phyloP scores from a whole-genome alignment of 2,888 invertebrate genomes.

The Melanophora roralis region DNA sequence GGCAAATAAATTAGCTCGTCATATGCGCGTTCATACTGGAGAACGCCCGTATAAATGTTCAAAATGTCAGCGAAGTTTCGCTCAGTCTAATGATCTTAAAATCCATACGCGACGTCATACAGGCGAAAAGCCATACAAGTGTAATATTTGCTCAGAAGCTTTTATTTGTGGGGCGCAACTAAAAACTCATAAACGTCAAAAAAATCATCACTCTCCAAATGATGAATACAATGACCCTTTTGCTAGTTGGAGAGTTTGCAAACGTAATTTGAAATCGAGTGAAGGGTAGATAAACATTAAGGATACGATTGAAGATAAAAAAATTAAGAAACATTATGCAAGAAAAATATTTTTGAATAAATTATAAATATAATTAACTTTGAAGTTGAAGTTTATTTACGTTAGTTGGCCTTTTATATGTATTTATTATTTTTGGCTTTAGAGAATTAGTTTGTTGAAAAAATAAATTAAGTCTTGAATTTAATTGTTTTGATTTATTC shows the following conservation, averaged over 20 bases:
- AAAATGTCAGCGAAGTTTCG: slow-evolving; percentile 78
- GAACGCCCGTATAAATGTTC: slow-evolving; percentile 80
- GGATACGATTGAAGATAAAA: background rate
- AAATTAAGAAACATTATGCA: background rate
- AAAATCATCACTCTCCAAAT: slow-evolving; percentile 76
- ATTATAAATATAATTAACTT: too few species aligned
- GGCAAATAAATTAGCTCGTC: slow-evolving; percentile 80
- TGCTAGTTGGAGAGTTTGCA: slow-evolving; percentile 70
- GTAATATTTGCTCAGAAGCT: slow-evolving; percentile 82
- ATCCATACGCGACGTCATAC: slow-evolving; percentile 84
- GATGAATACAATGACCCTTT: slow-evolving; percentile 70
- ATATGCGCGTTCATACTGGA: slow-evolving; percentile 80
- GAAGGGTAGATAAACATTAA: background rate
- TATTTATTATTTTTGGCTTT: too few species aligned
- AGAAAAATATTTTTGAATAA: too few species aligned
- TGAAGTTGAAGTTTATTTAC: too few species aligned
- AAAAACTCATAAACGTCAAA: slow-evolving; percentile 79
- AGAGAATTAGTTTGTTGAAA: too few species aligned
- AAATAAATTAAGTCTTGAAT: too few species aligned
- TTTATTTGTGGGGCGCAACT: slow-evolving; percentile 83
- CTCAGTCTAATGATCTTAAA: slow-evolving; percentile 85
- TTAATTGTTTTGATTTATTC: too few species aligned
- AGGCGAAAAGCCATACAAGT: slow-evolving; percentile 82
- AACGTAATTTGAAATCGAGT: slow-evolving; percentile 30
- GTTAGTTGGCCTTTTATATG: too few species aligned